Percentiles rank a stretch among this genome's conserved stretches.
These are phyloP conservation scores for Hydraecia micacea DNA, from an alignment of 2,888 invertebrate genomes.

Conservation along the genomic window DNA sequence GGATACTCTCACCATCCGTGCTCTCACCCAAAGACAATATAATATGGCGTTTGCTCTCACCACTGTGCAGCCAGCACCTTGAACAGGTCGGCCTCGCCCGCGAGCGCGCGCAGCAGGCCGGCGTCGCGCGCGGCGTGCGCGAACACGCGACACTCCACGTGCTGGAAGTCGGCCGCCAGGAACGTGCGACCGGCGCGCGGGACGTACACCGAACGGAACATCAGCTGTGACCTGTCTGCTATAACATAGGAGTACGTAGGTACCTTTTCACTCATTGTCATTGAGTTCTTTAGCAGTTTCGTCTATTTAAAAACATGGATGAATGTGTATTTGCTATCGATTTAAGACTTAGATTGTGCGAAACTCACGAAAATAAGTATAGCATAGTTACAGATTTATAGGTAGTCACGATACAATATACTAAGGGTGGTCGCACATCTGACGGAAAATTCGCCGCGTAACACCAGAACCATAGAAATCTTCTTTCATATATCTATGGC, in stretches of 20 bases:
- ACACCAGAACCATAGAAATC: not conserved
- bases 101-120: conserved; percentile 74
- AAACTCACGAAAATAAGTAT: not conserved
- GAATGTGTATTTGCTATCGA: not conserved
- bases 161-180: conserved; percentile 87
- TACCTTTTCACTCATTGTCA: no score
- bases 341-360: not conserved
- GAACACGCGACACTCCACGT: conserved; percentile 88
- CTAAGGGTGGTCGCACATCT: not conserved
- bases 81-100: conserved; percentile 80
- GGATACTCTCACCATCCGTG: no score
- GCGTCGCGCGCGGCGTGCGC: conserved; percentile 83
- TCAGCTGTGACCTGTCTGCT: conserved; percentile 53
- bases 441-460: not conserved
- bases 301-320: not conserved
- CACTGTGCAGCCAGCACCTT: conserved; percentile 81
- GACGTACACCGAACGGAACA: conserved; percentile 81
- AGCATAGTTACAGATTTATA: not conserved
- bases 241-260: not conserved
- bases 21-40: no score
- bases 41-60: no score
- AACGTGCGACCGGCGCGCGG: conserved; percentile 75
- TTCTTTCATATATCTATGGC: no score
- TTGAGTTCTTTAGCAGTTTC: not conserved
- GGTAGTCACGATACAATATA: not conserved